A percentile compares a stretch with the other conserved stretches of the same genome.
Evolutionary conservation across 2,113 vertebrate species (phyloP).

Genomic region (Climacteris rufus): DNA sequence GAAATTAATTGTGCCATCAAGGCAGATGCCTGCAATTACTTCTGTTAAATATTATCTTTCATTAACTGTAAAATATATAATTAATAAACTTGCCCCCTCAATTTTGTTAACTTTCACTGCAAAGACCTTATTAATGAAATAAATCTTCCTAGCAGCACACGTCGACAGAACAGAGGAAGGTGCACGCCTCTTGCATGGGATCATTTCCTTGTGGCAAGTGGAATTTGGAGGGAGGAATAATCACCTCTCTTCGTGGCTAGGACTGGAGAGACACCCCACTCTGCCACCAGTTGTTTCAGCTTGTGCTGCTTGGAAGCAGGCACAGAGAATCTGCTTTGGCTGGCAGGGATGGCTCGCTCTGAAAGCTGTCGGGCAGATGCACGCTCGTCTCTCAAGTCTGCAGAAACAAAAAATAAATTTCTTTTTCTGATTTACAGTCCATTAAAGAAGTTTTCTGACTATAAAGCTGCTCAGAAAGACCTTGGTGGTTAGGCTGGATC

Average conservation of each 20-base stretch:
- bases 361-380: neutral
- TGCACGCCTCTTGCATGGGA: neutral
- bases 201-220: neutral
- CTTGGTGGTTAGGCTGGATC: neutral
- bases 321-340: conserved; percentile 9
- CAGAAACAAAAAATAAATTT: neutral
- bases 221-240: conserved; percentile 37
- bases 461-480: neutral
- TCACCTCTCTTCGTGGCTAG: neutral
- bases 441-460: neutral
- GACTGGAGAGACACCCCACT: conserved; percentile 12
- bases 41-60: conserved; percentile 71
- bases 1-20: conserved; percentile 47
- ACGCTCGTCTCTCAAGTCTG: neutral
- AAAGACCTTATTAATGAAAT: conserved; percentile 63
- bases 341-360: neutral
- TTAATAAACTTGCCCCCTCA: conserved; percentile 66
- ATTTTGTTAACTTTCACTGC: conserved; percentile 41
- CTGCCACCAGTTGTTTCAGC: conserved; percentile 24
- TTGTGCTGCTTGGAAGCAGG: neutral
- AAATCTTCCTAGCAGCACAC: conserved; percentile 20
- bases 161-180: neutral
- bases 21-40: conserved; percentile 66
- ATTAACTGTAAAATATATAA: conserved; percentile 70
- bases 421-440: neutral